A percentile compares a stretch with the other conserved stretches of the same genome.
Evolutionary conservation across 1,140 invertebrate species (phyloP).

Genomic region (Neodiprion pinetum): DNA sequence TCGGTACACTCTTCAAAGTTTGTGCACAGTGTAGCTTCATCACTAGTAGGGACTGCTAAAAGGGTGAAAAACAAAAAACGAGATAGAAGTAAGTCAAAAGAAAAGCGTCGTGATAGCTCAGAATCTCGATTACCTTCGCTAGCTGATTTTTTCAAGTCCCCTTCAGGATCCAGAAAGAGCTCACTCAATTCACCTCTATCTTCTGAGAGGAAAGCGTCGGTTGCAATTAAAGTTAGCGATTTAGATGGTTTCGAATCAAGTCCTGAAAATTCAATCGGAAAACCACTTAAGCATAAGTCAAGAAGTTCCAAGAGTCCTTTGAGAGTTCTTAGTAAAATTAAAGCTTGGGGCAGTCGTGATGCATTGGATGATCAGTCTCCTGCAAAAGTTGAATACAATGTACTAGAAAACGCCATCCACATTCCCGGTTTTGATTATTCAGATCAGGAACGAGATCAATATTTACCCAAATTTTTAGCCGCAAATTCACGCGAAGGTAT

Average conservation of each 20-base stretch:
- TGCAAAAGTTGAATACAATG: slow-evolving; percentile 48
- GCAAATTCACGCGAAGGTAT: slow-evolving; percentile 57
- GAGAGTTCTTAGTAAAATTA: slow-evolving; percentile 52
- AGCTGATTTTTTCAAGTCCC: slow-evolving; percentile 58
- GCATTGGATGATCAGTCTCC: slow-evolving; percentile 43
- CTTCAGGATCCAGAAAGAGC: slow-evolving; percentile 56
- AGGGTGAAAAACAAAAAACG: slow-evolving; percentile 53
- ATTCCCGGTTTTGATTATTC: slow-evolving; percentile 36
- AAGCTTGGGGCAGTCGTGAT: slow-evolving; percentile 54
- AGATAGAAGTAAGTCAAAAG: slow-evolving; percentile 57
- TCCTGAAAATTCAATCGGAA: slow-evolving; percentile 49
- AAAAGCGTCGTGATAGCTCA: slow-evolving; percentile 55
- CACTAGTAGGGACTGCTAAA: slow-evolving; percentile 47
- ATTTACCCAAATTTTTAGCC: slow-evolving; percentile 48
- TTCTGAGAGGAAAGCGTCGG: slow-evolving; percentile 46
- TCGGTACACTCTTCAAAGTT: slow-evolving; percentile 39
- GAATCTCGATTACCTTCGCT: slow-evolving; percentile 53
- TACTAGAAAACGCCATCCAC: slow-evolving; percentile 40
- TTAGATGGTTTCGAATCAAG: slow-evolving; percentile 50
- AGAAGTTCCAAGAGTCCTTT: slow-evolving; percentile 55
- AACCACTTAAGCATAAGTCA: slow-evolving; percentile 47
- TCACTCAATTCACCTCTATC: slow-evolving; percentile 45
- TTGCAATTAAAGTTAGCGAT: slow-evolving; percentile 47
- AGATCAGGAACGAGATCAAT: slow-evolving; percentile 27
- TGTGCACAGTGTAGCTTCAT: slow-evolving; percentile 47